These are phyloP conservation scores for Hecatera dysodea DNA, from an alignment of 2,888 invertebrate genomes.

Conservation along the genomic window DNA sequence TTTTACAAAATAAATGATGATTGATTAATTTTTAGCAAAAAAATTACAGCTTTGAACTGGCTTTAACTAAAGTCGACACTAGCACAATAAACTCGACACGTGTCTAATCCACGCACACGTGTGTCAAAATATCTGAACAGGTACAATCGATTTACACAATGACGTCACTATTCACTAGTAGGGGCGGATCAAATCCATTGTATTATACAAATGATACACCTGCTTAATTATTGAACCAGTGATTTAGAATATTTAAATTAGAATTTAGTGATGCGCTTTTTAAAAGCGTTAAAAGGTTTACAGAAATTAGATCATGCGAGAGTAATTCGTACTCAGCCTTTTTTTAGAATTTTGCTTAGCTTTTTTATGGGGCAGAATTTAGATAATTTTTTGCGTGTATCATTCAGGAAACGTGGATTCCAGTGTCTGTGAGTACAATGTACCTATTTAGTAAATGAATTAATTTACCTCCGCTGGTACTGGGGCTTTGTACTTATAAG, in stretches of 20 bases:
- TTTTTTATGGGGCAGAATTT: background rate
- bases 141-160: slow-evolving; percentile 26
- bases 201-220: slow-evolving; percentile 40
- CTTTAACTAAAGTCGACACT: slow-evolving; percentile 15
- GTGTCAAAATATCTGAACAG: slow-evolving; percentile 38
- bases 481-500: no score
- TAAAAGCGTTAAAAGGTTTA: slow-evolving; percentile 18
- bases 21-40: no score
- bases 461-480: no score
- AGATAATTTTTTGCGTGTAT: no score
- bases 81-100: slow-evolving; percentile 39
- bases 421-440: no score
- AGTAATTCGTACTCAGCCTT: slow-evolving; percentile 5
- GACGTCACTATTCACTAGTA: slow-evolving; percentile 16
- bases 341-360: background rate
- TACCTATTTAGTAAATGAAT: no score
- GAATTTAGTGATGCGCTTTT: slow-evolving; percentile 69
- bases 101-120: slow-evolving; percentile 58
- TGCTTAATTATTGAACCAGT: slow-evolving; percentile 58
- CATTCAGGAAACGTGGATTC: no score
- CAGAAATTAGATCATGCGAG: slow-evolving; percentile 1
- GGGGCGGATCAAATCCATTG: slow-evolving; percentile 49
- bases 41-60: background rate
- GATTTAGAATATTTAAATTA: slow-evolving; percentile 66
- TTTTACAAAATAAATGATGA: background rate